Base-by-base conservation (phyloP, 35 echinoderm and acorn worm genomes). In the Apostichopus parvimensis region DNA sequence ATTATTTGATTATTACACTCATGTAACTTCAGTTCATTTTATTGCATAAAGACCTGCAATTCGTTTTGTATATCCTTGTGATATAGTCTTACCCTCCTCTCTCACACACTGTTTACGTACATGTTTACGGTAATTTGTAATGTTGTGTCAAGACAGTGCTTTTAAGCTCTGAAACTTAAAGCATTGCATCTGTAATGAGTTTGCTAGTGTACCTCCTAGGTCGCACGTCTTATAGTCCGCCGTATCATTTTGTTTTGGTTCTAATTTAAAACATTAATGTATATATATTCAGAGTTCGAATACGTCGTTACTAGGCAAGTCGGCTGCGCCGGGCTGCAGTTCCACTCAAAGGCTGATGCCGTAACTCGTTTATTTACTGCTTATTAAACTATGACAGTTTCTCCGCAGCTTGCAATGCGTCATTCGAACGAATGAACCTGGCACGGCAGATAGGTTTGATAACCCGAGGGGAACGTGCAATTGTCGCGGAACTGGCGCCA, bases 331-430 rank as follows among this genome's bases (percentile, higher is more conserved):
- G 58, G 58, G 58, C n/a, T 84, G 34, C 34, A 54, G 56, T 84
- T 23, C 20, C 15, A 84, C 58, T 84, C 81, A 84, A 84, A 84
- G 54, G 81, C 7, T 7, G 79, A 8, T 56, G 57, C 81, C 81
- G 81, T 84, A 84, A 84, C 81, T 84, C 81, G 81, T 84, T 84
- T 84, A 84, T 84, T 84, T 58, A 58, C 25, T 56, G 81, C 17
- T 84, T 84, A 84, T 84, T 84, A 84, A 84, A 84, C 81, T 18
- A 52, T 52, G 14, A n/a, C 81, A 84, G 57, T 58, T 56, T 84
- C n/a, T 84, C 9, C 81, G 28, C 81, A 56, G 81, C n/a, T n/a
- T 59, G 81, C 54, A 84, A 23, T 84, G 81, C 81, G 81, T 84
- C 81, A 84, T 58, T 84, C 81, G 81, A 17, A 52, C 57, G 55